Conservation (phyloP, 2,113 vertebrate species). For the Bubo blakistoni region DNA sequence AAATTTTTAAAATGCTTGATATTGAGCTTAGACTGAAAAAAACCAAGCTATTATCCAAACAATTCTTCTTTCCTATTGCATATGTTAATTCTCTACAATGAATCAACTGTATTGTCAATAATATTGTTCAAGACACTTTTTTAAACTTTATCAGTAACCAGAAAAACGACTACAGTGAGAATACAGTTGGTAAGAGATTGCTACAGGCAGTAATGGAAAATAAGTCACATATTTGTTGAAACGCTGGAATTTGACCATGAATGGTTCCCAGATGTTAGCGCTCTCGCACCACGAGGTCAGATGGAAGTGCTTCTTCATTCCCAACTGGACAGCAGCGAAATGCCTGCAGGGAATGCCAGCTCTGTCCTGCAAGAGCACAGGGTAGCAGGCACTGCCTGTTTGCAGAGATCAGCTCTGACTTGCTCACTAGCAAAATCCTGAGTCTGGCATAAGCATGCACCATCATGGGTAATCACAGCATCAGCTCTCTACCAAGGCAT, state of each 20-base stretch:
- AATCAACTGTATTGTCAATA: neutral
- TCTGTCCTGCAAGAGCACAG: neutral
- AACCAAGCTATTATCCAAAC: neutral
- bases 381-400: neutral
- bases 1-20: neutral
- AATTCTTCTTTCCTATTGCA: neutral
- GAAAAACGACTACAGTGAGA: neutral
- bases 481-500: neutral
- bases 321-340: neutral
- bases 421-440: neutral
- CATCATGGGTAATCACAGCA: accelerated
- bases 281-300: neutral
- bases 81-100: neutral
- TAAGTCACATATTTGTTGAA: neutral
- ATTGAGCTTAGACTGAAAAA: neutral
- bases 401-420: neutral
- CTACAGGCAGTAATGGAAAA: neutral
- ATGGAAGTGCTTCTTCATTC: neutral
- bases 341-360: accelerated
- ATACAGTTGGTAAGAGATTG: neutral
- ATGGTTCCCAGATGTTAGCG: neutral
- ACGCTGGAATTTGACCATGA: neutral
- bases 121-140: neutral
- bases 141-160: neutral
- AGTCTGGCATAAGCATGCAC: neutral